These are phyloP conservation scores for Philereme transversata DNA, from an alignment of 2,888 invertebrate genomes.

Conservation along the genomic window DNA sequence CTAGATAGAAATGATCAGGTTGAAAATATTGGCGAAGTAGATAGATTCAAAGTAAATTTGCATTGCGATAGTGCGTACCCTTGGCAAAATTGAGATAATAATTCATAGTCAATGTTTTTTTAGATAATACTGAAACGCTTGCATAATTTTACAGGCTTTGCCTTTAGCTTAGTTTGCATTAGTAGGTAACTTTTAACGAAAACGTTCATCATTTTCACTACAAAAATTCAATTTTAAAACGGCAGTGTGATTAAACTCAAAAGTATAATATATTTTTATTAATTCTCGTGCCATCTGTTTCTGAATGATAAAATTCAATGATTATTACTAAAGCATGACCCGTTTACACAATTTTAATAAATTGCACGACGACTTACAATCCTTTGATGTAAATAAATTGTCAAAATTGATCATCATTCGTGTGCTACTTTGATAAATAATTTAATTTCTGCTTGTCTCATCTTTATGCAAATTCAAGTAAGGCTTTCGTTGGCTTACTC, in stretches of 20 bases:
- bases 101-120: conserved; percentile 5
- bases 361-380: background rate
- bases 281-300: too few species aligned
- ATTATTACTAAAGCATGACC: background rate
- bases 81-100: conserved; percentile 1
- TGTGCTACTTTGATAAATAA: background rate
- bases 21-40: background rate
- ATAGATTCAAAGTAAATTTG: background rate
- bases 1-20: too few species aligned
- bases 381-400: conserved; percentile 3
- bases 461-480: background rate
- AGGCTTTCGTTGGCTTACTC: background rate
- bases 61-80: conserved; percentile 1
- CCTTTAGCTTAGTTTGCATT: background rate
- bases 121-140: conserved; percentile 24
- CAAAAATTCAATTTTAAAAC: too few species aligned
- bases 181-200: background rate
- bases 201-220: background rate
- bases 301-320: conserved; percentile 1
- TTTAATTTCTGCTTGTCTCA: background rate
- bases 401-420: background rate
- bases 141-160: conserved; percentile 2
- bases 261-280: too few species aligned
- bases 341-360: conserved; percentile 4
- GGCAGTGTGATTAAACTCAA: too few species aligned